Evolutionary conservation across 1,140 invertebrate genomes (phyloP), one percentile per base, ranked within the genome.

Genomic region (Dufourea novaeangliae): DNA sequence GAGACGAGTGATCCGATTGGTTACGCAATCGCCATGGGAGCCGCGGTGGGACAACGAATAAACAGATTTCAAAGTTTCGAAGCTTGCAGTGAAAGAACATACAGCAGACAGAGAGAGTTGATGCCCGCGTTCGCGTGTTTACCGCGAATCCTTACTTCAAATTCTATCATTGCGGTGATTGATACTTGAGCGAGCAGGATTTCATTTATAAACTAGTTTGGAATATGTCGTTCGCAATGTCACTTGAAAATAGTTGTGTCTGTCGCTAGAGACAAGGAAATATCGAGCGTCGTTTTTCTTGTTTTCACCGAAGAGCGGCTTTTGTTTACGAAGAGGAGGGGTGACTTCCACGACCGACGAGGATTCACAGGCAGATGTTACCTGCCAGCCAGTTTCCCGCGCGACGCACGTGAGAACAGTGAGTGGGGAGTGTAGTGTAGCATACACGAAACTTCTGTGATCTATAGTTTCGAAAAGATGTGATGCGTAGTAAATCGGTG

Each of bases 31-130:
- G 59, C 41, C 44, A 54, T 63, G 83, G 64, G 59, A 61, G 69
- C 17, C 20, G 22, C 7, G 46, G 85, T 79, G 78, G 83, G 84
- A 84, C 73, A 81, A 66, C 73, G 75, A 57, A 75, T 69, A 82
- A 85, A 85, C 61, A 67, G 57, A 61, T 77, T 87, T 87, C 69
- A 85, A 82, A 83, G 85, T 85, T 79, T 83, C 75, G 66, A 75
- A 71, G 67, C 62, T 67, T 32, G 52, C n/a, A 8, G 22, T 44
- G 37, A 22, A 46, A 27, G 81, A 79, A 70, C 64, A 81, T 32
- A 44, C 79, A 81, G 75, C n/a, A n/a, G n/a, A n/a, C n/a, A 84
- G 82, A 70, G 82, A 64, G 70, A 79, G 59, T 57, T 25, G 22
- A 46, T 72, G 52, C n/a, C 81, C 83, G 77, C 71, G 74, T 76